Evolutionary conservation across 2,797 vertebrate species (phyloP).

Genomic region (Pangasius sanitwongsei): DNA sequence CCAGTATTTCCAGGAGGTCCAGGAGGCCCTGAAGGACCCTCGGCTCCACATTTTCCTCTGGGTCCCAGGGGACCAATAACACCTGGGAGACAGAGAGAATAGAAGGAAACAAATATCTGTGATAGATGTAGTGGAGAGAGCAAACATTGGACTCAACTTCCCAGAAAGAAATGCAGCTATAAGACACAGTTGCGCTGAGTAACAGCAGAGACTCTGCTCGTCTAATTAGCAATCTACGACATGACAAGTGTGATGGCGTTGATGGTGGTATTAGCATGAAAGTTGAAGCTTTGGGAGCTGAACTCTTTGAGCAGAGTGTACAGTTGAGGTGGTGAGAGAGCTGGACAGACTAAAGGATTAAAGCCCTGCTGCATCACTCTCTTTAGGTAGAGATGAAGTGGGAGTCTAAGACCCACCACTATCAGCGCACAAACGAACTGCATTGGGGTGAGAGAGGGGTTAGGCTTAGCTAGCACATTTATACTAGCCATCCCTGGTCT

Average conservation of each 20-base stretch:
- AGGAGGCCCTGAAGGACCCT: constrained; percentile 64
- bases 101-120: background rate
- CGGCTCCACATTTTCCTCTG: constrained; percentile 63
- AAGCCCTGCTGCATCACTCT: background rate
- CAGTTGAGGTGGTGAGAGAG: background rate
- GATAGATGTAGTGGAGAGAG: background rate
- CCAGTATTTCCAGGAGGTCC: constrained; percentile 69
- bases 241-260: background rate
- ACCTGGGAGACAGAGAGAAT: constrained; percentile 58
- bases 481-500: background rate
- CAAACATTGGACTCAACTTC: background rate
- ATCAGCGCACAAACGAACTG: background rate
- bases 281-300: background rate
- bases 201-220: background rate
- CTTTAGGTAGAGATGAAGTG: background rate
- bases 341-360: background rate
- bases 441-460: too few species aligned
- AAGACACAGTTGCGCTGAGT: background rate
- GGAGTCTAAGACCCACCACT: background rate
- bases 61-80: constrained; percentile 68
- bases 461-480: background rate
- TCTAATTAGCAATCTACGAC: background rate
- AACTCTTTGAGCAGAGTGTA: background rate
- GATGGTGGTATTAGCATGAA: background rate
- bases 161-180: background rate